A percentile compares a stretch with the other conserved stretches of the same genome.
phyloP scores from a whole-genome alignment of 2,113 vertebrate genomes.

The Podilymbus podiceps region DNA sequence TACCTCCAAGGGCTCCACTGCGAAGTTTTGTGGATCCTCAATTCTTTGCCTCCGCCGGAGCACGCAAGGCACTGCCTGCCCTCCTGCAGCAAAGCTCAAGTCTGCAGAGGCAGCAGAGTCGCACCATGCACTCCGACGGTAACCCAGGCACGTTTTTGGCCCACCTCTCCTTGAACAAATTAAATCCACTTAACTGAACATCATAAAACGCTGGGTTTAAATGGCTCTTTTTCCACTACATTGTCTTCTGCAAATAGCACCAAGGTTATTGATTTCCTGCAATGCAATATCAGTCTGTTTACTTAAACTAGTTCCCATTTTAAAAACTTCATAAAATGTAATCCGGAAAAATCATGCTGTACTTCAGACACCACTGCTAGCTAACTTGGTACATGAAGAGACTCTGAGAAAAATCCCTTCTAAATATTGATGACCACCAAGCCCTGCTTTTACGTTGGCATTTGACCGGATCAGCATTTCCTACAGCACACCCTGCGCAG shows the following conservation, averaged over 20 bases:
- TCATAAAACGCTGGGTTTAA: background rate
- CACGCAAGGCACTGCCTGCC: background rate
- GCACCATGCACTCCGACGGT: background rate
- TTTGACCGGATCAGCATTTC: background rate
- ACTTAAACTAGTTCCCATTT: background rate
- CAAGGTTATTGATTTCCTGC: background rate
- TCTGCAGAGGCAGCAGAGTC: background rate
- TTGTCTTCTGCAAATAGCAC: background rate
- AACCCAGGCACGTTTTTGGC: background rate
- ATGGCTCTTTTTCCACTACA: background rate
- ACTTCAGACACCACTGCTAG: background rate
- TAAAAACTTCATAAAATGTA: background rate
- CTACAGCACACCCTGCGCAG: background rate
- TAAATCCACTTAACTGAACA: background rate
- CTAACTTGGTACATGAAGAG: rapidly evolving
- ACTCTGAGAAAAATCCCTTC: background rate
- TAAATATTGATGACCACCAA: background rate
- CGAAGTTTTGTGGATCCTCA: background rate
- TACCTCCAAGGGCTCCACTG: background rate
- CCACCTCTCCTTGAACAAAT: background rate
- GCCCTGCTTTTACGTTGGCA: rapidly evolving
- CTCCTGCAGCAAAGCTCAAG: background rate
- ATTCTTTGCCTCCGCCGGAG: background rate
- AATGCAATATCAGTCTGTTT: background rate
- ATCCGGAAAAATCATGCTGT: background rate